Base-by-base conservation (phyloP, 2,888 invertebrate species). In the Dryadula phaetusa region DNA sequence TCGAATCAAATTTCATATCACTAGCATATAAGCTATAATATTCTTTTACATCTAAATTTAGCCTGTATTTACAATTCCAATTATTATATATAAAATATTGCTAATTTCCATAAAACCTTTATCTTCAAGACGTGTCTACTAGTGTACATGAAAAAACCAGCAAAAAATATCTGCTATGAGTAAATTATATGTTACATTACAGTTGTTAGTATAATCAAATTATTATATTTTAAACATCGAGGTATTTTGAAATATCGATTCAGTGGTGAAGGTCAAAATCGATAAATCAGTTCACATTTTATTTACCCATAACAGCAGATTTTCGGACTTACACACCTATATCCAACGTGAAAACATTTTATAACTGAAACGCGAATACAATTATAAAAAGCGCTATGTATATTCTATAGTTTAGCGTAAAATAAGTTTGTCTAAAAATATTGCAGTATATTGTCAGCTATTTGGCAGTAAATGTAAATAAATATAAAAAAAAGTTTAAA, bases 1-100 rank as follows among this genome's bases (percentile, higher is more conserved):
- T 85, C 83, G 82, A 83, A 83, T 84, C 82, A 75, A 75, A 72
- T 77, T 76, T 77, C 67, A 74, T 78, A 78, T 73, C 74, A 74
- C 77, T 78, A 79, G 75, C 76, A 72, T 76, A 77, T 74, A 74
- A 71, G 75, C 77, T 78, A 80, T 76, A 40, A 56, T 56, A 69
- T 74, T 72, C 72, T 60, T 74, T 76, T 75, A 71, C 69, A 69
- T 53, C 70, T 75, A 72, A 62, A 71, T 71, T 71, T 76, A 76
- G 68, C 63, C 67, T 72, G 66, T 81, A 81, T 81, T 76, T 81
- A 81, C 81, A 80, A 72, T 66, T 72, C 71, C 62, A 62, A 70
- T 63, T 44, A 54, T 22, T 46, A 73, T 69, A 65, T 72, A 67
- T 66, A 73, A 72, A 70, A 72, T 79, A 79, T 79, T 79, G 76